Evolutionary conservation across 35 echinoderm and acorn worm species (phyloP), one percentile per base, ranked within the genome.

Genomic region (Ophiothrix spiculata): DNA sequence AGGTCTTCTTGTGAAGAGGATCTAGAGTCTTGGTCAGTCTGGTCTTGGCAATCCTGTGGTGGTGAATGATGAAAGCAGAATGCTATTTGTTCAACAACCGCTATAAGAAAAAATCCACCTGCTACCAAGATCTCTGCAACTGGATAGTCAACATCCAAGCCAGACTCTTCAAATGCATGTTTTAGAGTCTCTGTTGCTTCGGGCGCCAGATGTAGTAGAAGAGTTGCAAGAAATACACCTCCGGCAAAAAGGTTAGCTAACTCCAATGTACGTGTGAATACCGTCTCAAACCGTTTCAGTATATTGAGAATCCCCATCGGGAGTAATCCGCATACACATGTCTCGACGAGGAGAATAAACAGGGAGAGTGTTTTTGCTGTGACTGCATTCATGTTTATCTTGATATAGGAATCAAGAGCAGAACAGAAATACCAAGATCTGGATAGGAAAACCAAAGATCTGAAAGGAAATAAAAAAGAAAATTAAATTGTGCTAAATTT

Each of bases 31-130:
- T 69, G 3, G 23, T 69, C 3, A 69, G 29, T 28, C 29, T 4
- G 25, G 17, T 10, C 16, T 28, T 15, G 3, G 2, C 23, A 25
- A 28, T 69, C 60, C 29, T 69, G 16, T 25, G 60, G 60, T 69
- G 29, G 16, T 2, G 60, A 12, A 25, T 69, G 60, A 69, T 69
- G 23, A n/a, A 69, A 69, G 23, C 37, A 25, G 32, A 79, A 33
- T 16, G 75, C 86, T 36, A 45, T 64, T 11, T 56, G 56, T 64
- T 87, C 86, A 23, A 56, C 40, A 12, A 78, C 16, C 0, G 77
- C n/a, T 6, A 87, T 80, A 2, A 87, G 34, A 34, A 87, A 78
- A 49, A 87, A 87, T 37, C 86, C 86, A 0, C 36, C n/a, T 14
- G 77, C 75, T 1, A 87, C 75, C 0, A 87, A 12, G 1, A 64